phyloP scores from a whole-genome alignment of 2,888 invertebrate genomes.

The Dinocampus coccinellae region DNA sequence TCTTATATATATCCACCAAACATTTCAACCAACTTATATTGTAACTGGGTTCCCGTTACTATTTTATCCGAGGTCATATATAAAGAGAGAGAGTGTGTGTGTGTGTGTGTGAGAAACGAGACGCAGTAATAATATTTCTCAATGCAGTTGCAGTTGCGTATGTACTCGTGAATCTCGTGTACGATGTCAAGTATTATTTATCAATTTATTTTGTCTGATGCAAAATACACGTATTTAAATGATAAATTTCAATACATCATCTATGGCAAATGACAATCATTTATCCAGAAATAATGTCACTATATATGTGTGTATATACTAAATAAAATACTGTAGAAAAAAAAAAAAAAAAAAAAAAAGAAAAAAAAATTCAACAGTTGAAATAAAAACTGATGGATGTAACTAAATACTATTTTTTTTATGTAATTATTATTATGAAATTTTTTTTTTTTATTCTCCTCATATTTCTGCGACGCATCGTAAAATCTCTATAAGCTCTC shows the following conservation, averaged over 20 bases:
- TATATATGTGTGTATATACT: not conserved
- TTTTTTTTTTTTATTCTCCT: not conserved
- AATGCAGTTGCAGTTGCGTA: constrained; percentile 2
- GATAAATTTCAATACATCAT: not conserved
- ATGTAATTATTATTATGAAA: not conserved
- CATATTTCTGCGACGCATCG: not conserved
- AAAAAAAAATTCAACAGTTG: not conserved
- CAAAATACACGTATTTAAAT: not conserved
- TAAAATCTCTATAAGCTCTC: not conserved
- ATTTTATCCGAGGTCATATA: constrained; percentile 37
- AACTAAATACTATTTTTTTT: not conserved
- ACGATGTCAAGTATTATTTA: not conserved
- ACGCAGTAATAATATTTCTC: constrained; percentile 22
- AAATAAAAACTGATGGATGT: not conserved
- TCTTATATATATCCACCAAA: constrained; percentile 36
- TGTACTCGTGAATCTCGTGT: not conserved
- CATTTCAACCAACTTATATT: constrained; percentile 36
- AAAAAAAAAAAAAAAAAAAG: not conserved
- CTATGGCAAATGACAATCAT: not conserved
- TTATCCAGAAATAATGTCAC: not conserved
- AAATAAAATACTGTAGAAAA: not conserved
- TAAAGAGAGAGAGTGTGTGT: not conserved
- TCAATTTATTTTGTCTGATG: not conserved
- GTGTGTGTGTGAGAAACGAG: too few species aligned
- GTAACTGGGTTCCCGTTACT: constrained; percentile 38